Percentiles rank a stretch among this genome's conserved stretches.
Evolutionary conservation across 2,797 vertebrate species (phyloP).

Genomic region (Coregonus sp.): DNA sequence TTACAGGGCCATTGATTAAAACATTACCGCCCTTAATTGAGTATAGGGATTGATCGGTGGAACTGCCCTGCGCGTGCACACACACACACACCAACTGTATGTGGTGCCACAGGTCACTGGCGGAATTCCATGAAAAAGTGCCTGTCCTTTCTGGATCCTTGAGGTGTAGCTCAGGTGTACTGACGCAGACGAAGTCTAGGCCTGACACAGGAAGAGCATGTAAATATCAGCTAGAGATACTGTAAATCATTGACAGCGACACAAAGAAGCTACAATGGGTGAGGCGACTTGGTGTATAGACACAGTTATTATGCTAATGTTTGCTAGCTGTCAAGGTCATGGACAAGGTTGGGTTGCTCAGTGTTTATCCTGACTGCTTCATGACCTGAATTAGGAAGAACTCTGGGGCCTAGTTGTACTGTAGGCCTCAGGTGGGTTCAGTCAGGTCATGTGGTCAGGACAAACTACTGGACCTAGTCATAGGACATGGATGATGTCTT

Average conservation of each 20-base stretch:
- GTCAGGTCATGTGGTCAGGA: background rate
- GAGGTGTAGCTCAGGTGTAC: background rate
- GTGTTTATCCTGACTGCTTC: background rate
- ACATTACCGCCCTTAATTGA: conserved; percentile 61
- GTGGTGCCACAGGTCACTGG: background rate
- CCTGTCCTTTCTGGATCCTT: background rate
- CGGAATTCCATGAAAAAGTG: background rate
- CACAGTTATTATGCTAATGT: background rate
- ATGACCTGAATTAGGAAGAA: background rate
- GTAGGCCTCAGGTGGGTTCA: background rate
- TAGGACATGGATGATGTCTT: background rate
- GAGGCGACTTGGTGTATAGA: background rate
- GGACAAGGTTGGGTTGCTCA: background rate
- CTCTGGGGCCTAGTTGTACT: background rate
- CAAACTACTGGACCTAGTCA: background rate
- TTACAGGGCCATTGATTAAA: conserved; percentile 61
- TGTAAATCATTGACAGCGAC: background rate
- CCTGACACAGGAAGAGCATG: background rate
- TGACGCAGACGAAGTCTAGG: background rate
- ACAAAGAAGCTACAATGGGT: background rate
- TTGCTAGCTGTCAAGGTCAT: background rate
- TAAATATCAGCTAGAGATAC: background rate
- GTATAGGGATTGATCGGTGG: conserved; percentile 47
- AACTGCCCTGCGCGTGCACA: background rate
- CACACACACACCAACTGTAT: background rate